Percentiles rank a stretch among this genome's conserved stretches.
These are phyloP conservation scores for Tenthredo notha DNA, from an alignment of 2,888 invertebrate genomes.

Conservation along the genomic window DNA sequence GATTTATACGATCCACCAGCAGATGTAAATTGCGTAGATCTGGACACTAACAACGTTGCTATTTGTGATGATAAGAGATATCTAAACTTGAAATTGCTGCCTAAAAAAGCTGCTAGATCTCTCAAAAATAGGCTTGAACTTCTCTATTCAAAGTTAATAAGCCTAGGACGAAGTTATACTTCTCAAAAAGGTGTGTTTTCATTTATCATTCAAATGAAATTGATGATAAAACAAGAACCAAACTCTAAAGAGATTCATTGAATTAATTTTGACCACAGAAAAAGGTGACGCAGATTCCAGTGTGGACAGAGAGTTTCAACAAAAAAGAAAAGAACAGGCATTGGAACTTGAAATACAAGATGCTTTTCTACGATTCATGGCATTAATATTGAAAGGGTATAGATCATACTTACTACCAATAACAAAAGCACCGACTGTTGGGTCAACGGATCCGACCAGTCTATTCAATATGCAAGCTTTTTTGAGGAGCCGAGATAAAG, in stretches of 20 bases:
- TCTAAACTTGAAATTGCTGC: conserved; percentile 89
- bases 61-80: conserved; percentile 94
- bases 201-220: not conserved
- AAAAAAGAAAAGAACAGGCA: conserved; percentile 83
- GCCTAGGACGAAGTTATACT: conserved; percentile 69
- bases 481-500: conserved; percentile 92
- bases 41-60: conserved; percentile 98
- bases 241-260: not conserved
- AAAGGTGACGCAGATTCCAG: conserved; percentile 73
- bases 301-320: conserved; percentile 74
- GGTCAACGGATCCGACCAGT: conserved; percentile 96
- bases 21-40: conserved; percentile 98
- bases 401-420: conserved; percentile 93
- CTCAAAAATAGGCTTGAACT: conserved; percentile 89
- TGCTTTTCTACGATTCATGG: conserved; percentile 97
- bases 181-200: conserved; percentile 68
- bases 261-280: conserved; percentile 60
- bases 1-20: conserved; percentile 97
- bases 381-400: conserved; percentile 94
- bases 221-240: not conserved
- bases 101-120: conserved; percentile 92
- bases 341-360: conserved; percentile 98
- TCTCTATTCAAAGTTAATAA: conserved; percentile 82
- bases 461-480: conserved; percentile 97
- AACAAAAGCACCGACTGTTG: conserved; percentile 94